Conservation (phyloP, 2,113 vertebrate genomes). For the human (Homo sapiens) region DNA sequence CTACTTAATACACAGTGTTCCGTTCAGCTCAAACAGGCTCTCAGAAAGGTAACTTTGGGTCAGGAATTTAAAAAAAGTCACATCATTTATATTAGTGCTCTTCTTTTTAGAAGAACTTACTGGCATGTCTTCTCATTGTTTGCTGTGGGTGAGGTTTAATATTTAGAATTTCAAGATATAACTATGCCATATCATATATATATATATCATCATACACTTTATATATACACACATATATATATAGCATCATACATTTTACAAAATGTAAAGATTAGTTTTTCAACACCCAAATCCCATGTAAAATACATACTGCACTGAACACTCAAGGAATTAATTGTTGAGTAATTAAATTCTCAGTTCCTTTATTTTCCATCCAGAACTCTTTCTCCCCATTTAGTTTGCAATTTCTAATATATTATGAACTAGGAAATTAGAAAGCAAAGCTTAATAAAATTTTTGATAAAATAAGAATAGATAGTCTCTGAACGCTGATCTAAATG, state of each 20-base stretch:
- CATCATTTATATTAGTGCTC: not conserved
- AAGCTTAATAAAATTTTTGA: not conserved
- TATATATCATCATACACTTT: not conserved
- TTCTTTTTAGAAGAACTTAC: not conserved
- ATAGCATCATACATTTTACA: not conserved
- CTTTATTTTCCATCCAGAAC: not conserved
- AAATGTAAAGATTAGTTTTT: not conserved
- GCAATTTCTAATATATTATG: not conserved
- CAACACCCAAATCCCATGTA: not conserved
- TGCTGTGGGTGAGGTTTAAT: not conserved
- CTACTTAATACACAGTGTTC: not conserved
- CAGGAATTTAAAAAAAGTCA: not conserved
- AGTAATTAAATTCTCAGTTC: not conserved
- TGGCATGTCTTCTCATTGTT: not conserved
- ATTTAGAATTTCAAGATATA: not conserved
- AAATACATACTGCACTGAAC: not conserved
- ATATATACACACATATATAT: not conserved
- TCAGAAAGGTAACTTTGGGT: not conserved
- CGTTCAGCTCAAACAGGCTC: not conserved
- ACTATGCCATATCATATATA: not conserved
- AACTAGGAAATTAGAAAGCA: not conserved
- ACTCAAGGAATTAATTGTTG: not conserved
- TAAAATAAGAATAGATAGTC: not conserved
- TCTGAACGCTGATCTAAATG: not conserved
- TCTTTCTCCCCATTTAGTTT: not conserved